Evolutionary conservation across 2,888 invertebrate genomes (phyloP).

Genomic region (Pegoplata infirma): DNA sequence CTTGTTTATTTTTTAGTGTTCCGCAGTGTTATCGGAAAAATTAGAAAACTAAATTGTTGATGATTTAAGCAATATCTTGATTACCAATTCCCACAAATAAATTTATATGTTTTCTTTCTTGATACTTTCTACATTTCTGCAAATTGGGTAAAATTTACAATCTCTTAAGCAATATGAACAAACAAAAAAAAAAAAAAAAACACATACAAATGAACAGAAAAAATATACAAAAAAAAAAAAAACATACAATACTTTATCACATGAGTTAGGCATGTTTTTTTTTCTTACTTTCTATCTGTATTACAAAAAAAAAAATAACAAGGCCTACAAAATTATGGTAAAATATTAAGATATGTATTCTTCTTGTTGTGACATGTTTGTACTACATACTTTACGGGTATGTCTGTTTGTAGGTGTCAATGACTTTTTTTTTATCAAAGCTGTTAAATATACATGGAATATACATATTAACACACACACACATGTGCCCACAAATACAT

Average conservation of each 20-base stretch:
- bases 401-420: conserved; percentile 31
- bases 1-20: no score
- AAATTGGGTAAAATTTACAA: conserved; percentile 48
- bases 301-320: conserved; percentile 2
- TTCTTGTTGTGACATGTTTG: conserved; percentile 4
- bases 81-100: no score
- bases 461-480: not conserved
- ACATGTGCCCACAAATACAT: not conserved
- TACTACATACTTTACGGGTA: no score
- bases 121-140: no score
- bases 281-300: conserved; percentile 10
- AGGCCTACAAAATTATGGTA: conserved; percentile 30
- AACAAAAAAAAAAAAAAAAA: no score
- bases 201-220: no score
- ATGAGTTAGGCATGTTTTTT: not conserved
- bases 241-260: no score
- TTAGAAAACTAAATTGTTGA: no score
- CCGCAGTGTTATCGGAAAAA: no score
- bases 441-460: conserved; percentile 13
- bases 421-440: conserved; percentile 27
- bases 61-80: no score
- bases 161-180: conserved; percentile 31
- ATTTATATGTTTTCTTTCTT: no score
- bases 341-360: conserved; percentile 27
- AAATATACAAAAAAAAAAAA: no score